Evolutionary conservation across 1,140 invertebrate genomes (phyloP), one percentile per base, ranked within the genome.

Genomic region (Bombus huntii): DNA sequence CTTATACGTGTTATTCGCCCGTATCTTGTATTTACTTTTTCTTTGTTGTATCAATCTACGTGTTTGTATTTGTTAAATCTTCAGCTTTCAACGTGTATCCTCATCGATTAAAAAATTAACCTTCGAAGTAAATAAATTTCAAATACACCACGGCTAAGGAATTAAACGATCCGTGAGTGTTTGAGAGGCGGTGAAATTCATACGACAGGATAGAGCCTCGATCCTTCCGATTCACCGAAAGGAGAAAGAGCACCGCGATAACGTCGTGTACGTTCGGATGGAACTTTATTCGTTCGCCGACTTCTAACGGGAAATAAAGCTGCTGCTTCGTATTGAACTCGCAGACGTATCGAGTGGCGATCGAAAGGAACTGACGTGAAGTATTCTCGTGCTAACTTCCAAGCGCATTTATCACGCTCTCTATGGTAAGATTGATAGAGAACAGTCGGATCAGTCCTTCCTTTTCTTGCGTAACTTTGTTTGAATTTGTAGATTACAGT

Each of bases 391-490:
- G 75, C 13, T 3, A 22, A 59, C 57, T 42, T 77, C 57, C 57
- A 78, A 66, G 42, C 75, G 75, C 75, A 59, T 78, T 66, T 78
- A 77, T 77, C 53, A n/a, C 44, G 34, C 37, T 57, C 9, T 37
- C 37, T n/a, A 65, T 77, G 37, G 34, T 25, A 8, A 15, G 22
- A 42, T 62, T 34, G 75, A 78, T 78, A 8, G 75, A 31, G 59
- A 37, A 42, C 37, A 42, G 75, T 78, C 59, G 34, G 15, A 62
- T 22, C 53, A 15, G 28, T 76, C 39, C 28, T 42, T 39, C 53
- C 34, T 62, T 39, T 34, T 37, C 4, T 10, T 22, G 9, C n/a
- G 1, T 53, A 53, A 53, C 6, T 53, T 53, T 18, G 28, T 62
- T 62, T 13, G 12, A 13, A 62, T 62, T n/a, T 62, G 3, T 13